These are phyloP conservation scores for Byasa hedistus DNA, from an alignment of 2,888 invertebrate species.

Conservation along the genomic window DNA sequence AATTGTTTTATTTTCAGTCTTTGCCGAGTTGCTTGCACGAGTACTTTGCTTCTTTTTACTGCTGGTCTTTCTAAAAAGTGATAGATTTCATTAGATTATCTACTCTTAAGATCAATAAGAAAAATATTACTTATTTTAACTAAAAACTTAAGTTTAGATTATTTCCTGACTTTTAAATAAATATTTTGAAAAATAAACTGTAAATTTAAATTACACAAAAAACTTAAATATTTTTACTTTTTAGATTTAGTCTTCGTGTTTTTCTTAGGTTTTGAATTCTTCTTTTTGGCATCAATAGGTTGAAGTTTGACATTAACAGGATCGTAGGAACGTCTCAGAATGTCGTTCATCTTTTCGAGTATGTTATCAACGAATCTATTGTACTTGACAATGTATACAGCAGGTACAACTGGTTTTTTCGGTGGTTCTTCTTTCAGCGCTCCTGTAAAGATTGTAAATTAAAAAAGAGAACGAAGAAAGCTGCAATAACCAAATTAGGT, in stretches of 20 bases:
- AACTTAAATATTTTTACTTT: constrained; percentile 47
- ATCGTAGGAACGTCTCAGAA: constrained; percentile 88
- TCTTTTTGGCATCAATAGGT: constrained; percentile 77
- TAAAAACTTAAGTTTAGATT: too few relatives aligned
- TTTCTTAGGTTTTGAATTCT: constrained; percentile 73
- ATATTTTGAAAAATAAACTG: neutral
- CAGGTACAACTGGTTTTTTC: constrained; percentile 78
- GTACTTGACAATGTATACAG: constrained; percentile 88
- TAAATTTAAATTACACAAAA: neutral
- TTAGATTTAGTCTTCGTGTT: constrained; percentile 57
- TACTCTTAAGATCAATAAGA: neutral
- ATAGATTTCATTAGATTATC: constrained; percentile 17
- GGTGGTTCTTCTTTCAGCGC: constrained; percentile 64
- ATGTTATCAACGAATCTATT: constrained; percentile 92
- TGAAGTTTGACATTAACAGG: constrained; percentile 89
- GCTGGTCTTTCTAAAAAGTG: constrained; percentile 58
- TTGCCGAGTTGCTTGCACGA: constrained; percentile 50
- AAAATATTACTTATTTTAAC: too few relatives aligned
- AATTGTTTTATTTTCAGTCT: constrained; percentile 43
- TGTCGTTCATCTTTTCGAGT: constrained; percentile 89
- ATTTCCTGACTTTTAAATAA: neutral
- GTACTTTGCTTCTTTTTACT: constrained; percentile 66
- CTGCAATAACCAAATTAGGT: too few relatives aligned
- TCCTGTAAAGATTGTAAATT: constrained; percentile 58
- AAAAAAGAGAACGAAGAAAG: constrained; percentile 1